Evolutionary conservation across 2,797 vertebrate genomes (phyloP), one percentile per base, ranked within the genome.

Genomic region (Gymnothorax reevesii): DNA sequence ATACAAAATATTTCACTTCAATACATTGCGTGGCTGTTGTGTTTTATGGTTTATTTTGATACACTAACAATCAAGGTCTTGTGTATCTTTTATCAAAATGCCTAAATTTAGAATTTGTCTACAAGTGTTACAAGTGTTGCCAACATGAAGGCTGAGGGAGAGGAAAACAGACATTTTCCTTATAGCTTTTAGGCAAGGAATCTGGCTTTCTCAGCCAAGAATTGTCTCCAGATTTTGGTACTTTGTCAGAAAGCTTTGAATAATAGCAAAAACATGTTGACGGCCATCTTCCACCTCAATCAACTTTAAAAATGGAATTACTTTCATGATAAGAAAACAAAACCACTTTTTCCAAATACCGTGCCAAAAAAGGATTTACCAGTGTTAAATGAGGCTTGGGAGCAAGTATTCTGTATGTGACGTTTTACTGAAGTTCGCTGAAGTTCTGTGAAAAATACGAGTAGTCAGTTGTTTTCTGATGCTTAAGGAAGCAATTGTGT

Each of bases 221-320:
- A 54, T 2, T 52, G 15, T 8, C 6, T 54, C 52, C 49, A 52
- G 77, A 80, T 80, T 17, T 52, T 27, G 73, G 25, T 15, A 54
- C 77, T 75, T 75, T 9, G 52, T 20, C n/a, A 22, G 5, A 80
- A 80, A 49, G 55, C 77, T 80, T 55, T 22, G 52, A 55, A 52
- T 80, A 80, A 80, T 80, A 80, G n/a, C 49, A 22, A 49, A 80
- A 20, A 80, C 77, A 80, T n/a, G 17, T 52, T 80, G 77, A 80
- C 49, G 54, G 77, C 8, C 49, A 80, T 80, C 49, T 9, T 55
- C 49, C 77, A 80, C 77, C 77, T 80, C 77, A 54, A 55, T 54
- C 77, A 80, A 55, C 77, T 80, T 80, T 80, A 49, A 80, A 52
- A 79, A 54, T 20, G 49, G 20, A 80, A 80, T 79, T 52, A 79